Percentiles rank a stretch among this genome's conserved stretches.
These are phyloP conservation scores for Synanthedon vespiformis DNA, from an alignment of 2,888 invertebrate species.

Conservation along the genomic window DNA sequence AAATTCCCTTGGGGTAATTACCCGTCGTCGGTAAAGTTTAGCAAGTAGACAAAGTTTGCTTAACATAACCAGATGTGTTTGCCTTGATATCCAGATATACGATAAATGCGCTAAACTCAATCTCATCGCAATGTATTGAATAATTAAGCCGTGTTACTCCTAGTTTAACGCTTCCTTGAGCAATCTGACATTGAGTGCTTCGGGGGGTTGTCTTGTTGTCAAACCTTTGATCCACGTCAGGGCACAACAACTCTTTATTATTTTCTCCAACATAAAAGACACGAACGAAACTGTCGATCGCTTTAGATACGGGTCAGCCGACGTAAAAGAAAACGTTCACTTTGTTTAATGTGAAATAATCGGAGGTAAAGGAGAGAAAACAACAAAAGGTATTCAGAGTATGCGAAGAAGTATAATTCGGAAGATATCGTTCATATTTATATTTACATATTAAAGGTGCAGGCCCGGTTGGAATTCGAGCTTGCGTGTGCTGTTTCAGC, in stretches of 20 bases:
- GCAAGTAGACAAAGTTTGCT: neutral
- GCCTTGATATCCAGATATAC: neutral
- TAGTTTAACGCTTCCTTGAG: neutral
- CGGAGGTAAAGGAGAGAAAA: no score
- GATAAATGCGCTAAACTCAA: neutral
- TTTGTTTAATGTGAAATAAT: no score
- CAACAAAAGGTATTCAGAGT: no score
- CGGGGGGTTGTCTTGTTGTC: neutral
- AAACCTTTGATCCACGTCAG: neutral
- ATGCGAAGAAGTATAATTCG: no score
- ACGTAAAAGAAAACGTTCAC: no score
- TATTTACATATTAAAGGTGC: no score
- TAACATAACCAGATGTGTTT: neutral
- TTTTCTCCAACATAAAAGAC: no score
- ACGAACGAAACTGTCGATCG: neutral
- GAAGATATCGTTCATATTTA: no score
- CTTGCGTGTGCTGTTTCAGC: no score
- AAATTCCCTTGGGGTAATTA: neutral
- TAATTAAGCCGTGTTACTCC: neutral
- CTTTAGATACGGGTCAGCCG: neutral
- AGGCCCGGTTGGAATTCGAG: no score
- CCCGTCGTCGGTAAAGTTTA: neutral
- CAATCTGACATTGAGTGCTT: neutral
- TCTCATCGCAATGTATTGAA: neutral
- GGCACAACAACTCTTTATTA: neutral